A percentile compares a stretch with the other conserved stretches of the same genome.
These are phyloP conservation scores for Stigmatopora nigra DNA, from an alignment of 2,113 vertebrate species.

Conservation along the genomic window DNA sequence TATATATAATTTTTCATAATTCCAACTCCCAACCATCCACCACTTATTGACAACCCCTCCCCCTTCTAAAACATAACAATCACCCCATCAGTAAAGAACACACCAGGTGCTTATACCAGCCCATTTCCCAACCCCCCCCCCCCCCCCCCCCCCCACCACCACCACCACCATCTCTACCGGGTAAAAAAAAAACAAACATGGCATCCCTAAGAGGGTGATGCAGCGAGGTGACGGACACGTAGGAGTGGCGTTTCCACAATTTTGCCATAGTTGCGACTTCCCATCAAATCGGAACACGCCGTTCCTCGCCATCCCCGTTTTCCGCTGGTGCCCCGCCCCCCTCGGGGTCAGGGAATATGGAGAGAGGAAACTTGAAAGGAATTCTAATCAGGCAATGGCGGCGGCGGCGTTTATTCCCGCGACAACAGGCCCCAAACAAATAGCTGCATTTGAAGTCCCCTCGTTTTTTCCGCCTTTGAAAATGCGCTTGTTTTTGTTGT, in stretches of 20 bases:
- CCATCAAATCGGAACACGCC: slow-evolving; percentile 36
- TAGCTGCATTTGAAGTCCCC: slow-evolving; percentile 78
- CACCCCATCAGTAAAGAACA: slow-evolving; percentile 41
- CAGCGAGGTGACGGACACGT: slow-evolving; percentile 65
- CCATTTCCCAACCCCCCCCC: slow-evolving; percentile 42
- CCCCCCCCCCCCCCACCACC: no score
- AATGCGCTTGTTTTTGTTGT: slow-evolving; percentile 61
- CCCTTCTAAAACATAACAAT: slow-evolving; percentile 36
- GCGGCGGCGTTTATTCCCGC: slow-evolving; percentile 67
- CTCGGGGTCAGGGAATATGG: slow-evolving; percentile 74
- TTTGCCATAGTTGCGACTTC: slow-evolving; percentile 42
- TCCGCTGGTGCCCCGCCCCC: slow-evolving; percentile 60
- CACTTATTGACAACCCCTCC: slow-evolving; percentile 9
- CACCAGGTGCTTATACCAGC: slow-evolving; percentile 55
- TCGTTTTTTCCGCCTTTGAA: slow-evolving; percentile 74
- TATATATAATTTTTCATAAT: background rate
- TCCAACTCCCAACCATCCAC: background rate
- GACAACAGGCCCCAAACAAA: slow-evolving; percentile 79
- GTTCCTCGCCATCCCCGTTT: slow-evolving; percentile 38
- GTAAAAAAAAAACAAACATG: slow-evolving; percentile 45
- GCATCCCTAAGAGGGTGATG: slow-evolving; percentile 63
- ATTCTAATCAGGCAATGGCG: slow-evolving; percentile 73
- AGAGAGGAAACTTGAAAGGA: slow-evolving; percentile 77
- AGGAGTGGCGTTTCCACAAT: slow-evolving; percentile 34
- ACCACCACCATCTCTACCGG: slow-evolving; percentile 52